Percentiles rank a stretch among this genome's conserved stretches.
phyloP scores from a whole-genome alignment of 1,140 invertebrate genomes.

The Drosophila pseudoobscura region DNA sequence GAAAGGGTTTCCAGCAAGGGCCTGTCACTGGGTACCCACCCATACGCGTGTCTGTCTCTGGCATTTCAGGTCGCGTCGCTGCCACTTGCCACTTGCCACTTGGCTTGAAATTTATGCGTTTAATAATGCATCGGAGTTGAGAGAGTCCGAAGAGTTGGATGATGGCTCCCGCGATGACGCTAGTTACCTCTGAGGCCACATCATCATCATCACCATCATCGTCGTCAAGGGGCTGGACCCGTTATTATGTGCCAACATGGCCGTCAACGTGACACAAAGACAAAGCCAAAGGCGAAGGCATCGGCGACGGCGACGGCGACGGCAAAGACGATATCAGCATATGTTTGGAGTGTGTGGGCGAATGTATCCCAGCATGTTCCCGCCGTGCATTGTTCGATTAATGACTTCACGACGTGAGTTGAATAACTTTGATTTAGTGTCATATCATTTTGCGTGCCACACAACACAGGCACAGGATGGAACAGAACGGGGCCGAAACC shows the following conservation, averaged over 20 bases:
- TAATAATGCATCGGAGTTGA: conserved; percentile 51
- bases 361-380: conserved; percentile 48
- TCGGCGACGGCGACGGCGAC: conserved; percentile 4
- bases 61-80: conserved; percentile 24
- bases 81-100: conserved; percentile 52
- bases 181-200: conserved; percentile 56
- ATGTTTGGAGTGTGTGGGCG: conserved; percentile 52
- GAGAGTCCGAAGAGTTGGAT: conserved; percentile 3
- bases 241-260: conserved; percentile 78
- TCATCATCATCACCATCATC: conserved; percentile 30
- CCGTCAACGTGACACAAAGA: conserved; percentile 64
- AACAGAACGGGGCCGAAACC: neutral
- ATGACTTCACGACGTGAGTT: conserved; percentile 81
- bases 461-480: conserved; percentile 17
- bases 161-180: conserved; percentile 30
- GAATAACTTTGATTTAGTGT: conserved; percentile 82
- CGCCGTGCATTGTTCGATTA: conserved; percentile 79
- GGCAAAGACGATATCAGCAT: conserved; percentile 69
- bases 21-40: neutral
- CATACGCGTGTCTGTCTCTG: conserved; percentile 23
- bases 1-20: conserved; percentile 6
- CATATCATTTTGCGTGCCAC: conserved; percentile 69
- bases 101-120: conserved; percentile 51
- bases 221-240: conserved; percentile 6
- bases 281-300: conserved; percentile 22